Base-by-base conservation (phyloP, 92 coral and sea anemone genomes). In the Meandrina meandrites region DNA sequence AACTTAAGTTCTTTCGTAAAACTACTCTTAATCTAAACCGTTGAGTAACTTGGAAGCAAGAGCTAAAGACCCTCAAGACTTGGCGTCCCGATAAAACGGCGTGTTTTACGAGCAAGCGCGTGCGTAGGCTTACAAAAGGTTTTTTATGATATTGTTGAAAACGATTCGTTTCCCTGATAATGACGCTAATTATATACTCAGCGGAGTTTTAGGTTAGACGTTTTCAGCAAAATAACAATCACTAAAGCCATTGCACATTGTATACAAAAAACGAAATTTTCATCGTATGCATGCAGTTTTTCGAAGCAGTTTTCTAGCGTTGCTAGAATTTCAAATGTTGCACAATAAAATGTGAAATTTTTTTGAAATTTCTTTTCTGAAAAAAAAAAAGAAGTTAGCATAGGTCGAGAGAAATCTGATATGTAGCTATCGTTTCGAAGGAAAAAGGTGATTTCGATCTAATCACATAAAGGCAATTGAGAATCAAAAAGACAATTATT, bases 401-500 rank as follows among this genome's bases (percentile, higher is more conserved):
- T 42, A 40, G 14, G 45, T 17, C 28, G 48, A 73, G 40, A 56
- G 12, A 22, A 16, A 31, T 19, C 40, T 42, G 6, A 45, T 77
- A 16, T 21, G 77, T 60, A 24, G 28, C 35, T 32, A 68, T 82
- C 51, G 50, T 56, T 37, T 56, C n/a, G 27, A 5, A 13, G 7
- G 21, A 79, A 57, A 48, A 48, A 48, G 4, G 45, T 17, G 56
- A 53, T 24, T 35, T 56, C 54, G 81, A 73, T 30, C 37, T 54
- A 75, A 47, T 68, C 45, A 76, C 67, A 8, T 50, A 13, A 42
- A 60, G 47, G 76, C 75, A 77, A 85, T 85, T 78, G 76, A 35
- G 76, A 62, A 76, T 78, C 31, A 76, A 77, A 85, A 76, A 75
- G 81, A 48, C 88, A 76, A 85, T 85, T 85, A 85, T 66, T 60